A percentile compares a stretch with the other conserved stretches of the same genome.
phyloP scores from a whole-genome alignment of 1,140 invertebrate genomes.

The Pseudomyrmex gracilis region DNA sequence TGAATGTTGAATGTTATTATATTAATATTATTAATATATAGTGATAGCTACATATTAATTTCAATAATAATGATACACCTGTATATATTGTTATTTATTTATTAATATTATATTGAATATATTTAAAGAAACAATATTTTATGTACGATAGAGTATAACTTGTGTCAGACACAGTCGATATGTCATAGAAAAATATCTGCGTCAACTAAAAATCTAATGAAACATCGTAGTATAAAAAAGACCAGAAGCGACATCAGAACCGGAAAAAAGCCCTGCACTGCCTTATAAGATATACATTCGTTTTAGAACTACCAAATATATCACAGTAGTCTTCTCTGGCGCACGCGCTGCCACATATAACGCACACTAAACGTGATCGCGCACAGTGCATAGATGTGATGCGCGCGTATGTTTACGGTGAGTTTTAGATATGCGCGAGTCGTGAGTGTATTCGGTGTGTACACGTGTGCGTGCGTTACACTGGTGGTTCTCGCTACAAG shows the following conservation, averaged over 20 bases:
- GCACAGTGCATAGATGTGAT: slow-evolving; percentile 57
- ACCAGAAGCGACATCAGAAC: slow-evolving; percentile 7
- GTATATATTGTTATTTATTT: too few relatives aligned
- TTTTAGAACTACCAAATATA: slow-evolving; percentile 48
- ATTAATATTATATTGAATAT: too few relatives aligned
- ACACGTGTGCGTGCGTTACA: slow-evolving; percentile 38
- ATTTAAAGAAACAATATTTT: background rate
- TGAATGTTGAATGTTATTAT: background rate
- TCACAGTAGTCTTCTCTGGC: slow-evolving; percentile 7
- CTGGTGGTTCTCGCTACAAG: slow-evolving; percentile 63
- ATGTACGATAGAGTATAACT: background rate
- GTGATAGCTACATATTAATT: background rate
- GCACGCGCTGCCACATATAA: background rate
- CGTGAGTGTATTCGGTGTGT: background rate
- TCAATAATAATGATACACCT: too few relatives aligned
- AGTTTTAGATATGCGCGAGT: background rate
- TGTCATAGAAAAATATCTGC: background rate
- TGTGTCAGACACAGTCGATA: background rate
- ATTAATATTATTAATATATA: background rate
- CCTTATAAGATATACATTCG: background rate
- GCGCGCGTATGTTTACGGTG: slow-evolving; percentile 9
- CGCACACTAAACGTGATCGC: background rate
- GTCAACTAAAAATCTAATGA: background rate
- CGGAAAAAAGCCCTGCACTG: slow-evolving; percentile 24
- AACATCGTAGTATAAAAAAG: background rate